Base-by-base conservation (phyloP, 2,113 vertebrate species). In the Camelus dromedarius region DNA sequence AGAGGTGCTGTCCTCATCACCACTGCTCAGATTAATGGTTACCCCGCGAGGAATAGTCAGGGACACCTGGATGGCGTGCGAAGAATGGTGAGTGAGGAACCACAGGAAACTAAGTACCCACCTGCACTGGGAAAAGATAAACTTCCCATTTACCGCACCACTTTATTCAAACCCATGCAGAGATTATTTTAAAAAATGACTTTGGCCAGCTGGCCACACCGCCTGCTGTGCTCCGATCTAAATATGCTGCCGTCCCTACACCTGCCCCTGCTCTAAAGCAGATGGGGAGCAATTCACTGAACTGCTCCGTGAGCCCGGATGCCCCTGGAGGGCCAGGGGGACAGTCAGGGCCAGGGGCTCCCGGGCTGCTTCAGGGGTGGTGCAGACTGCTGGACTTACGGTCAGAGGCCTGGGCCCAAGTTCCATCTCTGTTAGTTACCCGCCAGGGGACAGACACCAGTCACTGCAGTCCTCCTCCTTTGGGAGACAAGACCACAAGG, bases 281-380 rank as follows among this genome's bases (percentile, higher is more conserved):
- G 28, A 72, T 2, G 6, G 12, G 8, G 35, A 35, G 42, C 60
- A 18, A 19, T 5, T 16, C 18, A 5, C 18, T 3, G 11, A 20
- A 8, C 42, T 10, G 60, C 46, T 32, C 16, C 0, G 0, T 2
- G 7, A 24, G 42, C 67, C 56, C 30, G 16, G 12, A 3, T 6
- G 6, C 6, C 2, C 20, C 62, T 42, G n/a, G 67, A 50, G n/a
- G 19, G 11, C 5, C 8, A 32, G 11, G 12, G 8, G 14, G 1
- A 5, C 22, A 35, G 67, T 52, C 14, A 30, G 19, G 2, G 19
- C 67, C 48, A 0, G 38, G 48, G 26, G 67, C 82, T 7, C 52
- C 0, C 0, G 35, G 11, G 38, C 56, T 0, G 5, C 76, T 50
- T 16, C 22, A 4, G 20, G 42, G 12, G 35, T 15, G 15, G 56